A percentile compares a stretch with the other conserved stretches of the same genome.
phyloP scores from a whole-genome alignment of 2,797 vertebrate genomes.

The Ptychadena robeensis region DNA sequence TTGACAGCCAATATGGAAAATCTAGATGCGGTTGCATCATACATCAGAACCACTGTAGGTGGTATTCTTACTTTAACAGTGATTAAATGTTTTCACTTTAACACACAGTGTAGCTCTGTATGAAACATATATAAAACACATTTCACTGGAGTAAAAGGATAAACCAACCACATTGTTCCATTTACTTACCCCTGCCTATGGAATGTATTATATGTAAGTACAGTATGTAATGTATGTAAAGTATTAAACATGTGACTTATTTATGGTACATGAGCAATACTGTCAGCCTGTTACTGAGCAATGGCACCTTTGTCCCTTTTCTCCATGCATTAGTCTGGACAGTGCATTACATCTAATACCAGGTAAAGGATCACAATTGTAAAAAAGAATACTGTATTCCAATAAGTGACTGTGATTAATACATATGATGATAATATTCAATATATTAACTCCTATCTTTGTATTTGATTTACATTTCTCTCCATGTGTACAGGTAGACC shows the following conservation, averaged over 20 bases:
- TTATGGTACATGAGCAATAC: not conserved
- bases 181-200: too few species aligned
- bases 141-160: too few species aligned
- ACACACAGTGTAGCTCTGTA: too few species aligned
- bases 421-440: not conserved
- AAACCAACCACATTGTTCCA: too few species aligned
- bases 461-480: not conserved
- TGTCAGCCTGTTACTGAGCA: not conserved
- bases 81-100: too few species aligned
- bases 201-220: too few species aligned
- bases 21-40: too few species aligned
- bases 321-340: slow-evolving; percentile 20
- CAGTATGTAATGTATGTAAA: too few species aligned
- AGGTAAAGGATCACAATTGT: not conserved
- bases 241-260: not conserved
- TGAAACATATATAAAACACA: too few species aligned
- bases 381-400: not conserved
- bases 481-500: not conserved
- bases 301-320: not conserved
- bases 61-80: too few species aligned
- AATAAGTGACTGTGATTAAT: not conserved
- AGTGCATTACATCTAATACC: slow-evolving; percentile 13
- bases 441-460: too few species aligned
- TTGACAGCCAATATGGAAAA: too few species aligned
- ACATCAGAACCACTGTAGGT: not conserved